Evolutionary conservation across 2,888 invertebrate species (phyloP), one percentile per base, ranked within the genome.

Genomic region (Lasioglossum lativentre): DNA sequence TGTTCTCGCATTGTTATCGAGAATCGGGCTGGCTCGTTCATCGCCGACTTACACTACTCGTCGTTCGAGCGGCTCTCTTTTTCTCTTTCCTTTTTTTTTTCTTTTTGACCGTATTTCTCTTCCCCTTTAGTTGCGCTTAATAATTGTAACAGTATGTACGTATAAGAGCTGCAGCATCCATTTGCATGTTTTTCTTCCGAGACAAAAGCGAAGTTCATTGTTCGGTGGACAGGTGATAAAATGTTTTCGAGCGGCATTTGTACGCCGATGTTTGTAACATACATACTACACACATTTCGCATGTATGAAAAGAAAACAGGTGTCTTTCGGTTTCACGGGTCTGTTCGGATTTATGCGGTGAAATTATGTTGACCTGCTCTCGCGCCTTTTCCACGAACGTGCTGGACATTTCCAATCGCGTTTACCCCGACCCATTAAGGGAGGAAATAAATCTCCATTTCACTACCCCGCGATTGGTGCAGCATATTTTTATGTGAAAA

Each of bases 1-100:
- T 56, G n/a, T 56, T 56, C 56, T 56, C 56, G n/a, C 56, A 59
- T 63, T 63, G 59, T 30, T 30, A 63, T 16, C 59, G 59, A 63
- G 12, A 63, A 63, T 63, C 27, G 16, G 59, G 27, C 16, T 59
- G 59, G 16, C 59, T 59, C 56, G 56, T 59, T 59, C 56, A 27
- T 27, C 56, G n/a, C 56, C 27, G 56, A 59, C 12, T 59, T 59
- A n/a, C 56, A 59, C 56, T 4, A 12, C 27, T 59, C 56, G 56
- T n/a, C n/a, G 56, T 56, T 56, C 56, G 4, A 2, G 52, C 52
- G 52, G 10, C n/a, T n/a, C 10, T n/a, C n/a, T 12, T 10, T 56
- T n/a, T 56, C 1, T 23, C 19, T 23, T 5, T 23, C 5, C n/a
- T 19, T 16, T 47, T 6, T 14, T 59, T 5, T 59, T 27, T 12